Base-by-base conservation (phyloP, 2,113 vertebrate genomes). In the Hippopotamus amphibius region DNA sequence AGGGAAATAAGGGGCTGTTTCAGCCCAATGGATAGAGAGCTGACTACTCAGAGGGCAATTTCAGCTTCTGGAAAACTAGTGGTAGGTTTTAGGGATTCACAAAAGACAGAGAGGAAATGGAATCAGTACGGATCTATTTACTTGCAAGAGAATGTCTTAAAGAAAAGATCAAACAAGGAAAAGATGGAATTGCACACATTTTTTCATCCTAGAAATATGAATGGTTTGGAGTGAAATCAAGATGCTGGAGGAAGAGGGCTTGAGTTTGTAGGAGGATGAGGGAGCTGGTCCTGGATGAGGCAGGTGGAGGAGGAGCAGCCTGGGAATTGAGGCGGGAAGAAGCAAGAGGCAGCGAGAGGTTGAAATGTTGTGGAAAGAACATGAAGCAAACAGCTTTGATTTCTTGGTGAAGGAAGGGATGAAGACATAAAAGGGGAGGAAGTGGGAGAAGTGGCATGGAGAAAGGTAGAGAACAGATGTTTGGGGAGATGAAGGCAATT, bases 271-370 rank as follows among this genome's bases (percentile, higher is more conserved):
- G 19, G 37, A 37, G 28, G 82, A 28, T 2, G n/a, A 43, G 46
- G 59, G 7, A 57, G 22, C 43, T 16, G 4, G 59, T 26, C 17
- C 21, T 43, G 53, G 37, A 74, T 22, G 28, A 79, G 63, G 93
- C 84, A 91, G 96, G 95, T 19, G 63, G 97, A 94, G 80, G 92
- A 93, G 66, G 90, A 16, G 53, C 16, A 24, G 68, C 48, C 53
- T n/a, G 30, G 77, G 71, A 66, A 43, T 1, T 11, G 59, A 74
- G 77, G 50, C 2, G 5, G 93, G 55, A 61, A 41, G 77, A 79
- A 17, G 28, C 61, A 79, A 88, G 63, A 86, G 50, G 17, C 50
- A 65, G 74, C 1, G 30, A 50, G 55, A 33, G 26, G 46, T 5
- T 37, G 59, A 69, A 55, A 37, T 65, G 66, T 72, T 69, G 3